Base-by-base conservation (phyloP, 2,888 invertebrate species). In the Pseudoips prasinana region DNA sequence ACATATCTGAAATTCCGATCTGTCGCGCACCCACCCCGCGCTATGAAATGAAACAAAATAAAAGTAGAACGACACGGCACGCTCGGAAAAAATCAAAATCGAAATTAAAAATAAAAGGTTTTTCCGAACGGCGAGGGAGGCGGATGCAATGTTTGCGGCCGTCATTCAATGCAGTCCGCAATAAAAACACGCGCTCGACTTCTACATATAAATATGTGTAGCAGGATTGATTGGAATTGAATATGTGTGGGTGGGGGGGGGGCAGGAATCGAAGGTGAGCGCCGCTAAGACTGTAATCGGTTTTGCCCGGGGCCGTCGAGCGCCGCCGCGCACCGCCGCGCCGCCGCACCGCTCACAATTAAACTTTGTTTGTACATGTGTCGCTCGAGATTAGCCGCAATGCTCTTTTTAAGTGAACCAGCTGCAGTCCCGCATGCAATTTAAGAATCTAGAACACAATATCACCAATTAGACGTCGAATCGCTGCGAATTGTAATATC, bases 21-120 rank as follows among this genome's bases (percentile, higher is more conserved):
- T 81, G 88, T 87, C 87, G 85, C 85, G 80, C 85, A 74, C 79
- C 81, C 85, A 83, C 86, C 86, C 86, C 64, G 79, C 75, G 82
- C 87, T 88, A 87, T 88, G 87, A 88, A 88, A 88, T 88, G 86
- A 87, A 88, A 88, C 85, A 81, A 88, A 88, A 88, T 86, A 87
- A 87, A 88, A 87, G 73, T 78, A 72, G 72, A 76, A 71, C 82
- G 83, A 72, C 71, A 69, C 78, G 75, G 75, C 65, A 71, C 77
- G 81, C 77, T 69, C 74, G 83, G 80, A 84, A 88, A 87, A 88
- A 87, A 85, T 84, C 85, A 86, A 87, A 87, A 85, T 82, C 83
- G 82, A 86, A 88, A 87, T 87, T 84, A 84, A 86, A 89, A 88
- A 84, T 80, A 85, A 85, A 86, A 84, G 74, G 73, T 64, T 79